Conservation (phyloP, 2,113 vertebrate species). For the Perca schrenkii region DNA sequence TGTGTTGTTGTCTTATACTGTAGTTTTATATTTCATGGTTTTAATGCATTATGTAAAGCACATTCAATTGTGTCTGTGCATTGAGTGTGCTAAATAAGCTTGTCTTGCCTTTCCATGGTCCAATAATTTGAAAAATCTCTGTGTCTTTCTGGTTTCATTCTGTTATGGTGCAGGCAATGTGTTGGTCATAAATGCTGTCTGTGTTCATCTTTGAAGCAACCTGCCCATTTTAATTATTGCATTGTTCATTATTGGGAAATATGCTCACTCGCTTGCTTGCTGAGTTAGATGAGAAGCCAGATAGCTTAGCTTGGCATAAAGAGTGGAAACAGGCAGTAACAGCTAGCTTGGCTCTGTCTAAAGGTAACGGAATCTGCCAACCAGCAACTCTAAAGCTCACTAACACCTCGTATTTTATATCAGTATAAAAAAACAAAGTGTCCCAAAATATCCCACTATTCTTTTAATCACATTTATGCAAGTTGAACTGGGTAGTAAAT, state of each 20-base stretch:
- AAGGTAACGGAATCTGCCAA: not conserved
- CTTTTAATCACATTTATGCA: not conserved
- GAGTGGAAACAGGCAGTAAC: not conserved
- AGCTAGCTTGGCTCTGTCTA: not conserved
- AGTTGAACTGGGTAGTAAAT: not conserved
- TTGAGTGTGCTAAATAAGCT: not conserved
- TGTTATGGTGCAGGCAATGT: not conserved
- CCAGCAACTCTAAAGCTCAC: not conserved
- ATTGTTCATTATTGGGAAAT: not conserved
- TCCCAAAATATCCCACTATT: not conserved
- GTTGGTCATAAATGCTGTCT: not conserved
- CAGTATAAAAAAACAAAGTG: not conserved
- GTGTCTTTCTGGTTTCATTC: not conserved
- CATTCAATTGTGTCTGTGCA: not conserved
- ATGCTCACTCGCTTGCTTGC: not conserved
- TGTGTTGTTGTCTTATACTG: not conserved
- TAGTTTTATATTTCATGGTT: not conserved
- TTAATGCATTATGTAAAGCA: not conserved
- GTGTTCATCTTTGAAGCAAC: not conserved
- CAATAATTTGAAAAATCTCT: not conserved
- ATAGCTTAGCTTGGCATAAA: not conserved
- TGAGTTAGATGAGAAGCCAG: not conserved
- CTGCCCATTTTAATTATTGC: not conserved
- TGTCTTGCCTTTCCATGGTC: not conserved
- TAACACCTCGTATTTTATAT: not conserved